Conservation (phyloP, 2,888 invertebrate genomes). For the Hydroisotoma schaefferi region DNA sequence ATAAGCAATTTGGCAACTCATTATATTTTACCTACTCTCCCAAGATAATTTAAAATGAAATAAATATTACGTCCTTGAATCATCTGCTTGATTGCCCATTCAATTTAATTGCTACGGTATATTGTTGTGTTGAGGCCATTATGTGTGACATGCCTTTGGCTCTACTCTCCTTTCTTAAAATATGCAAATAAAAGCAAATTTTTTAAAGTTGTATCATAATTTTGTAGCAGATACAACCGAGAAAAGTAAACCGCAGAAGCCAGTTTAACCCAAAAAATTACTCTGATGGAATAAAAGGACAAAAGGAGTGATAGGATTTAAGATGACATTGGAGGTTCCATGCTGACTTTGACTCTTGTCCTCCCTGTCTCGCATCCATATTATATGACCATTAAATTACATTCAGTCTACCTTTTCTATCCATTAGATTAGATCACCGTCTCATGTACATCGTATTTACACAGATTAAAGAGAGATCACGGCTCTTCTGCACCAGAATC, state of each 20-base stretch:
- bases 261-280: conserved; percentile 13
- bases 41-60: neutral
- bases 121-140: conserved; percentile 7
- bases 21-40: too few relatives aligned
- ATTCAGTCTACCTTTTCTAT: conserved; percentile 13
- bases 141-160: too few relatives aligned
- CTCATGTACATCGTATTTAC: too few relatives aligned
- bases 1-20: too few relatives aligned
- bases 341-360: conserved; percentile 36
- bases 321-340: conserved; percentile 40
- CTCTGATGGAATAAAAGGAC: conserved; percentile 10
- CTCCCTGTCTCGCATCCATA: conserved; percentile 31
- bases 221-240: too few relatives aligned
- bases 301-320: conserved; percentile 38
- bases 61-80: conserved; percentile 10
- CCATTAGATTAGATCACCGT: conserved; percentile 19
- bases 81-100: conserved; percentile 16
- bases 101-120: conserved; percentile 5
- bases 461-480: conserved; percentile 14
- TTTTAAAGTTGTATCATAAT: neutral
- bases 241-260: conserved; percentile 13
- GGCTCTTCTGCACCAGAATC: conserved; percentile 5
- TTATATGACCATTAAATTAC: conserved; percentile 43
- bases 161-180: neutral
- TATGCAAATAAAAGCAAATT: too few relatives aligned